Evolutionary conservation across 2,797 vertebrate species (phyloP).

Genomic region (Nothura maculosa): DNA sequence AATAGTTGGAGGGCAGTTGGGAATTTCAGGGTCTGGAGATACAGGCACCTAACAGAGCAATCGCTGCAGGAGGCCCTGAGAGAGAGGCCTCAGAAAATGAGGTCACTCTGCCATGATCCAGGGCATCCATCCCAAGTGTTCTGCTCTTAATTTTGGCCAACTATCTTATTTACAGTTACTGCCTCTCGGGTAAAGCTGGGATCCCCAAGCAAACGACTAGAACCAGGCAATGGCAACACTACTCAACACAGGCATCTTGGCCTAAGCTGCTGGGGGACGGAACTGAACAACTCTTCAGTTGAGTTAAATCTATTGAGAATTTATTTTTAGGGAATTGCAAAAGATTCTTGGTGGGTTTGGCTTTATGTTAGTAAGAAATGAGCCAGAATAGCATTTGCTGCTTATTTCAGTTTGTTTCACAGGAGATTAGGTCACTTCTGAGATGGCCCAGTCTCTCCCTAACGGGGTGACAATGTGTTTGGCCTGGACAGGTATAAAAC

Average conservation of each 20-base stretch:
- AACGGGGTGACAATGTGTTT: fast-evolving
- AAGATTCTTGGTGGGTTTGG: neutral
- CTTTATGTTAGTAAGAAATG: neutral
- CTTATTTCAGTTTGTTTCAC: neutral
- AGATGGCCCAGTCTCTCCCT: neutral
- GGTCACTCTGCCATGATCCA: neutral
- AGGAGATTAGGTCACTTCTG: neutral
- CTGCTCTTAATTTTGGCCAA: neutral
- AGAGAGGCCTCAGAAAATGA: neutral
- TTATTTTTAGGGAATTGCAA: neutral
- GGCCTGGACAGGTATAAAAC: neutral
- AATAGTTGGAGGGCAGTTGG: neutral
- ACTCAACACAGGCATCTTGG: too few species aligned
- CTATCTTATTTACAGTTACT: neutral
- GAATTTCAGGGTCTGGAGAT: neutral
- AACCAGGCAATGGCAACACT: neutral
- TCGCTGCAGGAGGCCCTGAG: neutral
- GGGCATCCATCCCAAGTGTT: too few species aligned
- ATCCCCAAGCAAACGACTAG: too few species aligned
- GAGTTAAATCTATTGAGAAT: neutral
- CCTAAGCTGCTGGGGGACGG: neutral
- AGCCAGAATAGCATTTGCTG: neutral
- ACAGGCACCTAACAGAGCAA: neutral
- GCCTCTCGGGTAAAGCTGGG: neutral
- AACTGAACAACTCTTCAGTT: neutral